Evolutionary conservation across 2,113 vertebrate species (phyloP).

Genomic region (Megaleporinus macrocephalus): DNA sequence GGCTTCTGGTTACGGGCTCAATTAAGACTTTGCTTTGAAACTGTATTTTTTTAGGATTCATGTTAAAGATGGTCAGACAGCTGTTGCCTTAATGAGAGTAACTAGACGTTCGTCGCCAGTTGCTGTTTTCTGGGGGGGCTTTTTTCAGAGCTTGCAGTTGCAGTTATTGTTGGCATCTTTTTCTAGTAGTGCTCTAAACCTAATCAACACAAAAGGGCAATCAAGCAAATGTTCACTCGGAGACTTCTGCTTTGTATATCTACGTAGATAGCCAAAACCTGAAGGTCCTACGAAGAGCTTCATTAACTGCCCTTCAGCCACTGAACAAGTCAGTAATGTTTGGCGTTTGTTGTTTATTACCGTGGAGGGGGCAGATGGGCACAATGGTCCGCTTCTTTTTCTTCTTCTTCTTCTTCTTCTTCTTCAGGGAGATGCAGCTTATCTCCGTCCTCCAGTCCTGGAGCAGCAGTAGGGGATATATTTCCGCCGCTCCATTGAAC

Average conservation of each 20-base stretch:
- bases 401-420: too few species aligned
- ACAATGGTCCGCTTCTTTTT: conserved; percentile 38
- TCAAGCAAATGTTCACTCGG: too few species aligned
- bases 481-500: conserved; percentile 61
- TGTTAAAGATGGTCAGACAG: background rate
- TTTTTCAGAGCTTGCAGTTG: background rate
- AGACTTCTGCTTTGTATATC: too few species aligned
- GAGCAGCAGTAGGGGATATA: conserved; percentile 49
- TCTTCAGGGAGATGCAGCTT: conserved; percentile 44
- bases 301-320: background rate
- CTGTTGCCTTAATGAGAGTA: background rate
- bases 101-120: too few species aligned
- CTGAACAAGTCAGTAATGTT: conserved; percentile 35
- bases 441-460: conserved; percentile 66
- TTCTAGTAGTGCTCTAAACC: too few species aligned
- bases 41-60: background rate
- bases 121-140: background rate
- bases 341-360: conserved; percentile 63
- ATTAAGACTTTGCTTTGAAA: background rate
- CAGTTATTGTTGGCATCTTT: too few species aligned
- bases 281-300: background rate
- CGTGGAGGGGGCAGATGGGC: conserved; percentile 39
- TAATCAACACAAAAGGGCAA: too few species aligned
- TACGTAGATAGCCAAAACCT: too few species aligned
- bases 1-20: background rate